A percentile compares a stretch with the other conserved stretches of the same genome.
These are phyloP conservation scores for Rhagonycha lutea DNA, from an alignment of 2,888 invertebrate genomes.

Conservation along the genomic window DNA sequence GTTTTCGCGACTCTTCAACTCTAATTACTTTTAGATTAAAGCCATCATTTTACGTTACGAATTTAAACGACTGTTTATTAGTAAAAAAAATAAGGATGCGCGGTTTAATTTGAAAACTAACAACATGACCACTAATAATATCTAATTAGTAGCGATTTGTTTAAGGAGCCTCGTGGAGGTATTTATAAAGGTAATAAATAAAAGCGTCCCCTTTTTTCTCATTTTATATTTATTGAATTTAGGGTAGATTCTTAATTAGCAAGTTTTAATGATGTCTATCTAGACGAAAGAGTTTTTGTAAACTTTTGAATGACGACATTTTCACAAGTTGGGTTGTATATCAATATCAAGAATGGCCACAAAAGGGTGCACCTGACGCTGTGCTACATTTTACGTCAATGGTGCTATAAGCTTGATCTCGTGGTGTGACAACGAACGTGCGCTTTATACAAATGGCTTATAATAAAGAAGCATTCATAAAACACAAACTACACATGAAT, in stretches of 20 bases:
- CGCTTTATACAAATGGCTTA: slow-evolving; percentile 53
- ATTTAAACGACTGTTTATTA: slow-evolving; percentile 27
- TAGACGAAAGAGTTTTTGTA: slow-evolving; percentile 24
- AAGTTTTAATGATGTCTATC: slow-evolving; percentile 44
- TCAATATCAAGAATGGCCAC: slow-evolving; percentile 21
- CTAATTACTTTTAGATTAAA: slow-evolving; percentile 33
- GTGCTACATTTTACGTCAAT: slow-evolving; percentile 50
- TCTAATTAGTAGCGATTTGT: slow-evolving; percentile 37
- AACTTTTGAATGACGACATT: slow-evolving; percentile 16
- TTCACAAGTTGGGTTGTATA: slow-evolving; percentile 28
- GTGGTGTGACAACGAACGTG: slow-evolving; percentile 54
- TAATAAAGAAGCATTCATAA: slow-evolving; percentile 47
- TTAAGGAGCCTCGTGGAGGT: slow-evolving; percentile 27
- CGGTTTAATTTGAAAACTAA: slow-evolving; percentile 10
- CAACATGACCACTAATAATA: slow-evolving; percentile 30
- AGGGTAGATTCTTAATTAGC: slow-evolving; percentile 44
- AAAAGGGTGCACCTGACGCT: slow-evolving; percentile 42
- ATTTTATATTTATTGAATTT: slow-evolving; percentile 37
- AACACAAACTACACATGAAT: slow-evolving; percentile 55
- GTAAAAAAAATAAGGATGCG: slow-evolving; percentile 21
- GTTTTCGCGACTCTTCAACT: slow-evolving; percentile 28
- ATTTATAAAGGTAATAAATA: slow-evolving; percentile 30
- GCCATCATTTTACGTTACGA: slow-evolving; percentile 30
- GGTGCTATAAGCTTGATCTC: slow-evolving; percentile 52
- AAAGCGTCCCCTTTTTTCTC: slow-evolving; percentile 19